A percentile compares a stretch with the other conserved stretches of the same genome.
phyloP scores from a whole-genome alignment of 2,113 vertebrate genomes.

The Myiozetetes cayanensis region DNA sequence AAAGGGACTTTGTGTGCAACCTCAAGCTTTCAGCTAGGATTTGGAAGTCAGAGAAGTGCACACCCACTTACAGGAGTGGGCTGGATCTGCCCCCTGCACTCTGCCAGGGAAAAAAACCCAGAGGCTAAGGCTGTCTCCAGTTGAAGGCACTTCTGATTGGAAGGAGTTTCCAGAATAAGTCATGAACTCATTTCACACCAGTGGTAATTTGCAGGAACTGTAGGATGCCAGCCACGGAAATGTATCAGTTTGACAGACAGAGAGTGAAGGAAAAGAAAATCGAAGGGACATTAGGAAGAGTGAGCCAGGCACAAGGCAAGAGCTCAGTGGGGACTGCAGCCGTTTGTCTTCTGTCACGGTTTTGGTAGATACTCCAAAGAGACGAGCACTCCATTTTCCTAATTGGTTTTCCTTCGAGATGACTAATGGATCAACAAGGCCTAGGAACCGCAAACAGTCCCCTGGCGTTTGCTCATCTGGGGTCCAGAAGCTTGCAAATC shows the following conservation, averaged over 20 bases:
- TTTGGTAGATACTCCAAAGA: constrained; percentile 18
- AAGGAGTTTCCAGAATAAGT: not conserved
- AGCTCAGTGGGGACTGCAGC: not conserved
- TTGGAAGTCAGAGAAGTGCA: not conserved
- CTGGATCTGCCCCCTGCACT: not conserved
- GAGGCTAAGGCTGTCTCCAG: not conserved
- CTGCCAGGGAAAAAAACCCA: not conserved
- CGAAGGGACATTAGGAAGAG: constrained; percentile 3
- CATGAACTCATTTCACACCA: not conserved
- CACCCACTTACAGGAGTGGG: fast-evolving
- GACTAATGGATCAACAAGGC: constrained; percentile 30
- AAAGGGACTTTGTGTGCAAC: fast-evolving
- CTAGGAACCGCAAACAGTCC: not conserved
- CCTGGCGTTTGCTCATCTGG: not conserved
- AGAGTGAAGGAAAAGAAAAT: constrained; percentile 30
- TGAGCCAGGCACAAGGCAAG: not conserved
- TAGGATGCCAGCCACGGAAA: not conserved
- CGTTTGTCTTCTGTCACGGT: not conserved
- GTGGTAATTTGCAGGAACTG: constrained; percentile 6
- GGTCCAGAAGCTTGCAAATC: not conserved
- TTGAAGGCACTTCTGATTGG: not conserved
- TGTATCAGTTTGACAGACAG: constrained; percentile 53
- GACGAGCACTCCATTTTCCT: constrained; percentile 21
- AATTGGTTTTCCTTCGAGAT: constrained; percentile 28
- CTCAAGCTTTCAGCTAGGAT: not conserved